Percentiles rank a stretch among this genome's conserved stretches.
Evolutionary conservation across 2,113 vertebrate genomes (phyloP).

Genomic region (Anarhynchus alexandrinus): DNA sequence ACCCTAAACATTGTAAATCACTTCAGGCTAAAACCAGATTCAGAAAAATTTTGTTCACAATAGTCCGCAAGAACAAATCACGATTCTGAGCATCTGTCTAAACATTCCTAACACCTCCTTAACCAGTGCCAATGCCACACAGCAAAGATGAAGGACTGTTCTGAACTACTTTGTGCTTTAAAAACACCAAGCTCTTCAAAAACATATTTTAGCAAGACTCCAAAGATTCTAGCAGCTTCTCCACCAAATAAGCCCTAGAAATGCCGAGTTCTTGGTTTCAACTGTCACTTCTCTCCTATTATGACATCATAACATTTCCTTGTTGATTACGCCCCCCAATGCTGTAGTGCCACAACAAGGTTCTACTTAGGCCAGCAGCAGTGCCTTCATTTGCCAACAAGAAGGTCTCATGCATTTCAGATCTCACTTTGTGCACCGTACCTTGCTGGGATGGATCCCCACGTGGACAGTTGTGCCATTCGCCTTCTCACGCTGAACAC

Average conservation of each 20-base stretch:
- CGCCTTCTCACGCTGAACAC: slow-evolving; percentile 92
- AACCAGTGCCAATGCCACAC: neutral
- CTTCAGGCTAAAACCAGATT: neutral
- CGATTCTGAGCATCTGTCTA: neutral
- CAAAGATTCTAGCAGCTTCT: neutral
- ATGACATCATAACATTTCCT: fast-evolving
- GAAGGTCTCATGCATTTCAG: too few relatives aligned
- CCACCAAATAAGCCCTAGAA: neutral
- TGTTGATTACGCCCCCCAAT: neutral
- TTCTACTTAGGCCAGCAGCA: neutral
- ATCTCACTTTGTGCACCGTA: neutral
- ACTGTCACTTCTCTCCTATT: neutral
- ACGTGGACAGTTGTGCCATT: slow-evolving; percentile 92
- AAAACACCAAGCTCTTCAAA: neutral
- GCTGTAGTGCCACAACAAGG: fast-evolving
- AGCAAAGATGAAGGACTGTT: neutral
- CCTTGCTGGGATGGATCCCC: slow-evolving; percentile 95
- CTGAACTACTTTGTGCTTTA: neutral
- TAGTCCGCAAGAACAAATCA: neutral
- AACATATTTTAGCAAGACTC: neutral
- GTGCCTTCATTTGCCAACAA: neutral
- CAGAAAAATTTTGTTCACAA: neutral
- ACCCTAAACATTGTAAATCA: neutral
- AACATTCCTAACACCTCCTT: neutral
- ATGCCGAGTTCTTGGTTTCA: fast-evolving